Conservation (phyloP, 2,797 vertebrate species). For the Apodemus agrarius region DNA sequence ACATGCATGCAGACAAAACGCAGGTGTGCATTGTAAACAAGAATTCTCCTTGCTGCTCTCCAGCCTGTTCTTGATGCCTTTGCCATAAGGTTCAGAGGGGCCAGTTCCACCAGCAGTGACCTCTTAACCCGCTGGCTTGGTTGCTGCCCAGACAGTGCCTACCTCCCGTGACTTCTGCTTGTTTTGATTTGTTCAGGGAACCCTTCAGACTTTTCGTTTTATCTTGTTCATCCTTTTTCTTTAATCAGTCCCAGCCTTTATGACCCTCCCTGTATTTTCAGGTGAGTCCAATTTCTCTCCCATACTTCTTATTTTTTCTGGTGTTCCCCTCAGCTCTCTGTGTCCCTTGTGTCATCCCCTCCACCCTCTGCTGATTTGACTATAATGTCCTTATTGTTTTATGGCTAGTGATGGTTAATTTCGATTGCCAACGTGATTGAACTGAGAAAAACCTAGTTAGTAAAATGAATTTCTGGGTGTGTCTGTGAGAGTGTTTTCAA, state of each 20-base stretch:
- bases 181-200: conserved; percentile 15
- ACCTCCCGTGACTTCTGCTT: neutral
- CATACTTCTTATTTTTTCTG: neutral
- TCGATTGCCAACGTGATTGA: neutral
- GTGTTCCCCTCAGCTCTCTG: neutral
- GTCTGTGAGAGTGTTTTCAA: neutral
- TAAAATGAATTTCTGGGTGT: neutral
- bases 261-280: neutral
- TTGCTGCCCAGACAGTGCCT: neutral
- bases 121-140: neutral
- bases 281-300: neutral
- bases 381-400: neutral
- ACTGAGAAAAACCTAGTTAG: neutral
- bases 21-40: too few species aligned
- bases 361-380: neutral
- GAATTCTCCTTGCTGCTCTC: neutral
- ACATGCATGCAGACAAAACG: neutral
- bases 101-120: neutral
- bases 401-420: neutral
- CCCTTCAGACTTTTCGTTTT: neutral
- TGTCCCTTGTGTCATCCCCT: neutral
- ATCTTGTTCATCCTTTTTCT: neutral
- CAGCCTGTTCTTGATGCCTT: neutral
- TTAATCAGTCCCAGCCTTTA: neutral
- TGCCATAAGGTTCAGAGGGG: neutral